Conservation (phyloP, 1,140 invertebrate genomes). For the Branchinecta lynchi region DNA sequence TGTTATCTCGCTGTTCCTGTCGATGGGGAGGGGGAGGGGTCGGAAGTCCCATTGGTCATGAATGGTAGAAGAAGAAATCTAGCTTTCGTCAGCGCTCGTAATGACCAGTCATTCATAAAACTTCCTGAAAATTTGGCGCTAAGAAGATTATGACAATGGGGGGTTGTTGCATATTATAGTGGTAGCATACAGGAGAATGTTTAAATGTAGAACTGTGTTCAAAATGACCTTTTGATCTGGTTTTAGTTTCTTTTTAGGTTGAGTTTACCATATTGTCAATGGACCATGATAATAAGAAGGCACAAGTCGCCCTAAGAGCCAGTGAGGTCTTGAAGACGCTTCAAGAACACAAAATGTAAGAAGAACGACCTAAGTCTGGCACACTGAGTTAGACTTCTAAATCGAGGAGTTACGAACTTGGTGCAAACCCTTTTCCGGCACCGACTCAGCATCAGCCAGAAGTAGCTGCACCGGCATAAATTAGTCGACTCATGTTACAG, state of each 20-base stretch:
- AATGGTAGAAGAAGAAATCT: no score
- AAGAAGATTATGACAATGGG: background rate
- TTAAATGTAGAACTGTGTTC: background rate
- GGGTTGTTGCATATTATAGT: background rate
- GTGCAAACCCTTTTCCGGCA: background rate
- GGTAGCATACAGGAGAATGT: background rate
- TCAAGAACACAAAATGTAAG: slow-evolving; percentile 49
- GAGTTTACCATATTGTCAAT: slow-evolving; percentile 96
- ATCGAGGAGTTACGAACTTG: background rate
- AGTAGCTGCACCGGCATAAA: background rate
- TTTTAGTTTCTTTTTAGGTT: slow-evolving; percentile 29
- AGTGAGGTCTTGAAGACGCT: slow-evolving; percentile 58
- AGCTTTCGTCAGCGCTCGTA: no score
- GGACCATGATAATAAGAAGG: slow-evolving; percentile 68
- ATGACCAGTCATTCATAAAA: background rate
- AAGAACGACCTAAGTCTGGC: slow-evolving; percentile 54
- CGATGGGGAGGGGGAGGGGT: no score
- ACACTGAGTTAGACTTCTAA: background rate
- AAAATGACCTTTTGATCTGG: background rate
- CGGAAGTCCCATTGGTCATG: no score
- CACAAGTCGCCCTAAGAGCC: slow-evolving; percentile 65
- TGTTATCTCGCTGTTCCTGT: no score
- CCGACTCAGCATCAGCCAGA: background rate
- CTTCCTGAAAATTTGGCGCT: background rate
- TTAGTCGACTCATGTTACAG: background rate